These are phyloP conservation scores for Apomyelois bistriatella DNA, from an alignment of 2,888 invertebrate genomes.

Conservation along the genomic window DNA sequence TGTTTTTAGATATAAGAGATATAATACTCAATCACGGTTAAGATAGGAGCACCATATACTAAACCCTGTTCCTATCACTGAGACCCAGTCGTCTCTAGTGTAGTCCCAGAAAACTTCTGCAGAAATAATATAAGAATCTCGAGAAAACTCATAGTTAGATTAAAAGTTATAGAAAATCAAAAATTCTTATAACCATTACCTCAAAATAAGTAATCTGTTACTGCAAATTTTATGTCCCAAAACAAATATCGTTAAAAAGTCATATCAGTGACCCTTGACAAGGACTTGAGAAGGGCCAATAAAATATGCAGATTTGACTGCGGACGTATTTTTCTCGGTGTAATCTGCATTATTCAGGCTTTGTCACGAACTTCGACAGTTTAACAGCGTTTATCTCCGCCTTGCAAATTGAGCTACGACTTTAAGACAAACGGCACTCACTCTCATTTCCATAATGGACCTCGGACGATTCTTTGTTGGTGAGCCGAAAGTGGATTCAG, in stretches of 20 bases:
- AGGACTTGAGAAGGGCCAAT: slow-evolving; percentile 69
- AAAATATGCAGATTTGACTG: slow-evolving; percentile 79
- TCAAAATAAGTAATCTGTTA: too few species aligned
- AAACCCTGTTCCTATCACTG: too few species aligned
- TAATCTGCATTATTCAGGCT: slow-evolving; percentile 81
- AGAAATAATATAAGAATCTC: too few species aligned
- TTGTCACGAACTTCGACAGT: slow-evolving; percentile 80
- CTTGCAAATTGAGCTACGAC: slow-evolving; percentile 80
- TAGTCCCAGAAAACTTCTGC: too few species aligned
- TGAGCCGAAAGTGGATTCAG: slow-evolving; percentile 53
- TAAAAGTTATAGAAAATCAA: too few species aligned
- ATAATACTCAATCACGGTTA: too few species aligned
- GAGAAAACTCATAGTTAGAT: too few species aligned
- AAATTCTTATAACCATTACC: too few species aligned
- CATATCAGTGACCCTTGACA: slow-evolving; percentile 48
- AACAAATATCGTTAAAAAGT: slow-evolving; percentile 27
- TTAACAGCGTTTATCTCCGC: slow-evolving; percentile 80
- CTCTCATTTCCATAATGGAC: slow-evolving; percentile 79
- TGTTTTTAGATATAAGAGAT: too few species aligned
- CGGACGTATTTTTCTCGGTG: slow-evolving; percentile 78
- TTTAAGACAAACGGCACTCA: slow-evolving; percentile 79
- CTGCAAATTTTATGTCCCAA: background rate
- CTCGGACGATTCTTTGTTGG: slow-evolving; percentile 73
- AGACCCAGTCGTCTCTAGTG: too few species aligned
- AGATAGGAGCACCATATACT: too few species aligned